Evolutionary conservation across 2,888 invertebrate genomes (phyloP), one percentile per base, ranked within the genome.

Genomic region (Hypolimnas misippus): DNA sequence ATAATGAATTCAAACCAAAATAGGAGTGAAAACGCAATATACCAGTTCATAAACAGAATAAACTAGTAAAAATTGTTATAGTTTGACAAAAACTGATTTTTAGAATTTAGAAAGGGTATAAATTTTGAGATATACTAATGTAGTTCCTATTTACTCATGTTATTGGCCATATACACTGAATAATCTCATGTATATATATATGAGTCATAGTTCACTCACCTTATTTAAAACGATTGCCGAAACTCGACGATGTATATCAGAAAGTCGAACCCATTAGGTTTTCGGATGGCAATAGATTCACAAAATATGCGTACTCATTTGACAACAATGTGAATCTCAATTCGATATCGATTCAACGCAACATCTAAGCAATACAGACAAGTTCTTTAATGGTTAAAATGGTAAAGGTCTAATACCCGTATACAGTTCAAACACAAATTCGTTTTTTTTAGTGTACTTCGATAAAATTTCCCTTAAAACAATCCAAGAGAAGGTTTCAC

Each of bases 281-380:
- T 73, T 76, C 73, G 73, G 77, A 76, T 78, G 75, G 83, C 81
- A 81, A 73, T 74, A 74, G 65, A 69, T 72, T 78, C 74, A 77
- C 76, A 71, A 78, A 85, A 79, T 80, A 78, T 83, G 83, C 83
- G 84, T 81, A 81, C 76, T 87, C 86, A 89, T 88, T 86, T 83
- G 79, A 83, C 78, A 75, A 82, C 75, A 83, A 80, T 78, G 77
- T 76, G 77, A 75, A 78, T 76, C 70, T 54, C 73, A 74, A 75
- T 76, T 71, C 71, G 77, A 75, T 84, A 84, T 86, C 81, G 83
- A 86, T 84, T 84, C 72, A 81, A 82, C 74, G 79, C 67, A 73
- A 50, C 67, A 77, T 66, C 71, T 70, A 74, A 70, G 69, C 74
- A 78, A 76, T 79, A 79, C 76, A 77, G 72, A 78, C 69, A 78